Percentiles rank a stretch among this genome's conserved stretches.
phyloP scores from a whole-genome alignment of 2,888 invertebrate species.

The Desoria tigrina region DNA sequence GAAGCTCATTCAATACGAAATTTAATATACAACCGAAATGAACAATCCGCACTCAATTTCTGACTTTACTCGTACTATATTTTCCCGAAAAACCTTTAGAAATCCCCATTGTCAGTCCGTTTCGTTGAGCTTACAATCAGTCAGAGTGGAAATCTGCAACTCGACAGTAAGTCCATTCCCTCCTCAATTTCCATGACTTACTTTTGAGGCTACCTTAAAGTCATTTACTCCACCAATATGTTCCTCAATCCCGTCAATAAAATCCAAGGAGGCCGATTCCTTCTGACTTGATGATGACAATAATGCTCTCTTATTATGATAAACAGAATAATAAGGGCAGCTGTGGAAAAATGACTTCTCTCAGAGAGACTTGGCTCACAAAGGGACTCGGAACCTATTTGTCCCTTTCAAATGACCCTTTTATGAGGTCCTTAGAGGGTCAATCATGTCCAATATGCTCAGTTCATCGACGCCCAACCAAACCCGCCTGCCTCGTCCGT shows the following conservation, averaged over 20 bases:
- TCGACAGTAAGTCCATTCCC: no score
- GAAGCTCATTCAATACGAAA: no score
- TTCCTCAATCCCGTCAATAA: slow-evolving; percentile 7
- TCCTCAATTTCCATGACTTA: no score
- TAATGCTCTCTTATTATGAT: slow-evolving; percentile 16
- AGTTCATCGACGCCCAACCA: slow-evolving; percentile 36
- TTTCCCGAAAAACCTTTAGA: background rate
- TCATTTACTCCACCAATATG: background rate
- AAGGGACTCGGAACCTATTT: slow-evolving; percentile 43
- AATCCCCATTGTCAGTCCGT: background rate
- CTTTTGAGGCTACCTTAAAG: no score
- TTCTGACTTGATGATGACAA: slow-evolving; percentile 15
- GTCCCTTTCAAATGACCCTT: slow-evolving; percentile 53
- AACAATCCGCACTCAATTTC: slow-evolving; percentile 16
- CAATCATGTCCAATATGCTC: slow-evolving; percentile 52
- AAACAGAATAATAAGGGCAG: slow-evolving; percentile 30
- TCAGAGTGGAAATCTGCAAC: no score
- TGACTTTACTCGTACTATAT: slow-evolving; percentile 10
- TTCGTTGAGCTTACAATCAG: background rate
- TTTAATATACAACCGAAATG: slow-evolving; percentile 1
- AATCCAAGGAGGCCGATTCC: slow-evolving; percentile 29
- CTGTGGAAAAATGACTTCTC: slow-evolving; percentile 35
- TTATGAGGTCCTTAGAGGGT: slow-evolving; percentile 54
- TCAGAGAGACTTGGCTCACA: slow-evolving; percentile 11
- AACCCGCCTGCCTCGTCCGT: slow-evolving; percentile 22